phyloP scores from a whole-genome alignment of 2,888 invertebrate genomes.

The Macaria notata region DNA sequence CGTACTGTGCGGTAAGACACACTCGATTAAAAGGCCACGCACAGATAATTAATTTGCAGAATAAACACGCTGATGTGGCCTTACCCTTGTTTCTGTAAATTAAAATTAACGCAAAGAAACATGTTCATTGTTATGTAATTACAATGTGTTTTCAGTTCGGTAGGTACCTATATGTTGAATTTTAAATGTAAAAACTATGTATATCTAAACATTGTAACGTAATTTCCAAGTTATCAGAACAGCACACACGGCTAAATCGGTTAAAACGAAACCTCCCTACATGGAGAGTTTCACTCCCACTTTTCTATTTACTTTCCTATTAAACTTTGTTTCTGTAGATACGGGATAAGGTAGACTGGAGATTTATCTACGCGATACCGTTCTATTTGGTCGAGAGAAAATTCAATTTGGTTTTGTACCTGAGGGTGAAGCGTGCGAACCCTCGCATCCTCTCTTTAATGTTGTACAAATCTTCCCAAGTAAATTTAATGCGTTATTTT shows the following conservation, averaged over 20 bases:
- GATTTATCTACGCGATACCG: constrained; percentile 78
- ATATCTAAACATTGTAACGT: no score
- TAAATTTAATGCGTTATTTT: constrained; percentile 59
- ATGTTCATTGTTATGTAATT: no score
- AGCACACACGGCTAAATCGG: constrained; percentile 34
- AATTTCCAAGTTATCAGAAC: no score
- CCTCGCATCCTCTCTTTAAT: constrained; percentile 66
- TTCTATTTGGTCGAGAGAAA: constrained; percentile 72
- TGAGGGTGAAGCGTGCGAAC: constrained; percentile 68
- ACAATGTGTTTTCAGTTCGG: no score
- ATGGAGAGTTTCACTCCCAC: constrained; percentile 66
- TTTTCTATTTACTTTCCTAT: constrained; percentile 78
- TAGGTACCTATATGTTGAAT: no score
- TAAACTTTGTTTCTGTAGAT: constrained; percentile 75
- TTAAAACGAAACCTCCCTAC: constrained; percentile 65
- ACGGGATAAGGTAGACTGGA: constrained; percentile 67
- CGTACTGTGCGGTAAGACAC: constrained; percentile 52
- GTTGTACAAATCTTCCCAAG: constrained; percentile 59
- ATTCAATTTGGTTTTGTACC: constrained; percentile 79
- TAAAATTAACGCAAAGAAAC: no score
- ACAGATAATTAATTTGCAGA: constrained; percentile 58
- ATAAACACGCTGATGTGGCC: constrained; percentile 41
- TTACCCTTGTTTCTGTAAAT: no score
- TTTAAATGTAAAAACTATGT: no score
- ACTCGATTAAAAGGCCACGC: constrained; percentile 62